phyloP scores from a whole-genome alignment of 2,888 invertebrate species.

The Dioctria rufipes region DNA sequence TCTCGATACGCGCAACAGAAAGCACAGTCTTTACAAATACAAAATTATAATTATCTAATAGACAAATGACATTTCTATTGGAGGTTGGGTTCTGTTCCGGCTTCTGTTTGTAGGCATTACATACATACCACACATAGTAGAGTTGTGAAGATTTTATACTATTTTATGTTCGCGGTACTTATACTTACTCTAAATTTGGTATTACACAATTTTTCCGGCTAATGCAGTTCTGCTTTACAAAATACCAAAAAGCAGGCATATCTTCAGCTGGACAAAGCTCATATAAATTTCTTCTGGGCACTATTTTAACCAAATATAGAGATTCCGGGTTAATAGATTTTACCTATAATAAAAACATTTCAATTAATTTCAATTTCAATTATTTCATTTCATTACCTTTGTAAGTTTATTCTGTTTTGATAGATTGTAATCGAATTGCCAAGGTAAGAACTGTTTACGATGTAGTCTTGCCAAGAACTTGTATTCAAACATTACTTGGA shows the following conservation, averaged over 20 bases:
- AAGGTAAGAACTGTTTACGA: slow-evolving; percentile 79
- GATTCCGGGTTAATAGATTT: slow-evolving; percentile 72
- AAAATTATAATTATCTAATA: too few relatives aligned
- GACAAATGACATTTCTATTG: too few relatives aligned
- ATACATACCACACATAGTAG: too few relatives aligned
- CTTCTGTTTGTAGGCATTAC: too few relatives aligned
- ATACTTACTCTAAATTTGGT: slow-evolving; percentile 79
- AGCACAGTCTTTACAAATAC: too few relatives aligned
- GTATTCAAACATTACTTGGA: slow-evolving; percentile 79
- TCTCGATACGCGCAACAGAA: too few relatives aligned
- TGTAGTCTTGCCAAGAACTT: slow-evolving; percentile 76
- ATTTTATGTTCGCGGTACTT: not conserved
- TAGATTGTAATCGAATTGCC: slow-evolving; percentile 70
- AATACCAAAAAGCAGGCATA: slow-evolving; percentile 79
- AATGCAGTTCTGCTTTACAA: slow-evolving; percentile 77
- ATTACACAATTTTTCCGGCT: slow-evolving; percentile 77
- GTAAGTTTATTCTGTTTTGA: slow-evolving; percentile 64
- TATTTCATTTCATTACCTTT: slow-evolving; percentile 61
- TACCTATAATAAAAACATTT: slow-evolving; percentile 60
- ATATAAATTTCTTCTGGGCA: slow-evolving; percentile 74
- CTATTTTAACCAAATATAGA: slow-evolving; percentile 78
- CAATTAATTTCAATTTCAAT: not conserved
- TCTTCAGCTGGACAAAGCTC: slow-evolving; percentile 74
- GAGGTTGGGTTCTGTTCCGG: too few relatives aligned
- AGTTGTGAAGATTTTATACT: too few relatives aligned